Base-by-base conservation (phyloP, 1,140 invertebrate genomes). In the Neodiprion lecontei region DNA sequence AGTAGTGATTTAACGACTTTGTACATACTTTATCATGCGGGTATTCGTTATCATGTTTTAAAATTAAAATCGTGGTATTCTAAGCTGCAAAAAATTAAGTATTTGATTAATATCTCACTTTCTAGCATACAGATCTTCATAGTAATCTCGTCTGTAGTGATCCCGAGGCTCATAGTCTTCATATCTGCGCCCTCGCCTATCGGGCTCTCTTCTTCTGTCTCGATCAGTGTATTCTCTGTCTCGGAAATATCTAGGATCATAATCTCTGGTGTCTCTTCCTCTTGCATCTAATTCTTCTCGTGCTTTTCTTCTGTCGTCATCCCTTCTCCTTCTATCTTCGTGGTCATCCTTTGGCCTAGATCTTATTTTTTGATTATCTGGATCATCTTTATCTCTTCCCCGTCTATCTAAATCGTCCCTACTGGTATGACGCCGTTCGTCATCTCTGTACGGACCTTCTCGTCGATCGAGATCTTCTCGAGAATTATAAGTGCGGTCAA, bases 41-140 rank as follows among this genome's bases (percentile, higher is more conserved):
- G 28, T 40, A 40, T 40, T 40, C 2, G 28, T 40, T 40, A 40
- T 40, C 5, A 5, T 40, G 28, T 40, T 40, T 40, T 40, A 40
- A 40, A 40, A 40, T 40, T 40, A 40, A 40, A 40, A 40, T 40
- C 28, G 5, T 40, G 28, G 1, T 40, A 40, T 40, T 40, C 28
- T 40, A 40, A 40, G 1, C 28, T 40, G 5, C 28, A 75, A 70
- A 66, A 67, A 72, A 10, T 67, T 65, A 49, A 61, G 23, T 50
- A 49, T 70, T 66, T 65, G 61, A 12, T 73, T 48, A 66, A 69
- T 47, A 50, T 40, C 23, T 76, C 77, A 88, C 87, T 81, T 84
- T 78, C 86, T 81, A n/a, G 77, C 78, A 74, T 88, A 89, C 76
- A 83, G 77, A 85, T 89, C 88, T 67, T 90, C 89, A 73, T 89